A percentile compares a stretch with the other conserved stretches of the same genome.
Conservation (phyloP, 2,797 vertebrate species). For the Enteromius argenteus region DNA sequence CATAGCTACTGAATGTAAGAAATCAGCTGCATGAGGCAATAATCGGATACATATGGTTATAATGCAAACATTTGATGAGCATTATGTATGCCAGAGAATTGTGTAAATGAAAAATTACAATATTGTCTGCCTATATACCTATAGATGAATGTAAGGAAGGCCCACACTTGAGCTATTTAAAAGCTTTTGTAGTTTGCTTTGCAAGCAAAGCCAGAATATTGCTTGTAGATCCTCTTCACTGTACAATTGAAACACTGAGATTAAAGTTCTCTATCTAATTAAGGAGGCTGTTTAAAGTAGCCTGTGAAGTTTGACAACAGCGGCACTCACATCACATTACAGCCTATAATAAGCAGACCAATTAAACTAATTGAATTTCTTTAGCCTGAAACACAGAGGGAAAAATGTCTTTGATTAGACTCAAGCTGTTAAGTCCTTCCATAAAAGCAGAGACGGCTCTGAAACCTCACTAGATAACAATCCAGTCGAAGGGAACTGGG, state of each 20-base stretch:
- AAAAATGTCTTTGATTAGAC: constrained; percentile 74
- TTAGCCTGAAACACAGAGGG: constrained; percentile 72
- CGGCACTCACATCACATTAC: constrained; percentile 71
- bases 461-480: constrained; percentile 66
- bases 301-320: constrained; percentile 77
- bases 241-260: constrained; percentile 71
- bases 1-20: neutral
- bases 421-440: constrained; percentile 75
- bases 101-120: neutral
- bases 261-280: constrained; percentile 76
- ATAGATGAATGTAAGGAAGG: constrained; percentile 24
- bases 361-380: constrained; percentile 81
- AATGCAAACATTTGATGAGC: neutral
- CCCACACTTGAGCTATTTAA: constrained; percentile 57
- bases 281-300: constrained; percentile 71
- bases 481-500: constrained; percentile 66
- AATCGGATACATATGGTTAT: neutral
- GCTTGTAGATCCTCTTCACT: constrained; percentile 70
- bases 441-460: constrained; percentile 64
- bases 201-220: constrained; percentile 70
- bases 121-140: constrained; percentile 11
- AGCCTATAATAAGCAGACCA: constrained; percentile 76
- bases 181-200: constrained; percentile 61
- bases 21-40: neutral
- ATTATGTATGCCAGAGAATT: neutral